phyloP scores from a whole-genome alignment of 2,888 invertebrate genomes.

The Drosophila atroscutellata region DNA sequence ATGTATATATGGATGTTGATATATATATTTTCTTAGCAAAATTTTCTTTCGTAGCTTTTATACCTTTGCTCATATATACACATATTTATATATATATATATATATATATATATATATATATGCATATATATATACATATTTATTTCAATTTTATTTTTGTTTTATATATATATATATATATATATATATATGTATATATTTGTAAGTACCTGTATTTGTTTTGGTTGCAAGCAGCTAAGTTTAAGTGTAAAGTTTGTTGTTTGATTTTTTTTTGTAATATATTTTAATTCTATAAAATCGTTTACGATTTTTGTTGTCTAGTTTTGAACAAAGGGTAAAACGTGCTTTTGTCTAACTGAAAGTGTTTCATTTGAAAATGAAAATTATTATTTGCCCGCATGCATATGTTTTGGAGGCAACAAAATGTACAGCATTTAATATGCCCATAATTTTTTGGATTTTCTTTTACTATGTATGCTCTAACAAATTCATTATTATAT shows the following conservation, averaged over 20 bases:
- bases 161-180: conserved; percentile 33
- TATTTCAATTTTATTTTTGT: conserved; percentile 15
- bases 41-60: conserved; percentile 40
- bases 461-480: conserved; percentile 47
- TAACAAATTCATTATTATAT: conserved; percentile 72
- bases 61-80: conserved; percentile 47
- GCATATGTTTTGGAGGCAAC: conserved; percentile 44
- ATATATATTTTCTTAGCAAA: conserved; percentile 68
- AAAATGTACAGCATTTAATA: conserved; percentile 44
- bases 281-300: conserved; percentile 71
- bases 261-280: conserved; percentile 54
- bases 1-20: conserved; percentile 31
- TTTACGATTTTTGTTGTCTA: conserved; percentile 67
- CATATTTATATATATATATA: conserved; percentile 15
- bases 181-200: conserved; percentile 62
- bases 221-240: conserved; percentile 80
- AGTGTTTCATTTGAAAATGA: conserved; percentile 27
- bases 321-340: conserved; percentile 26
- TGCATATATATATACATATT: conserved; percentile 38
- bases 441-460: conserved; percentile 29
- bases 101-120: conserved; percentile 18
- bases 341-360: conserved; percentile 47
- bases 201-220: conserved; percentile 81
- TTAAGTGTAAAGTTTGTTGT: conserved; percentile 73
- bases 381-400: conserved; percentile 29